Percentiles rank a stretch among this genome's conserved stretches.
phyloP scores from a whole-genome alignment of 2,888 invertebrate genomes.

The Watsonalla binaria region DNA sequence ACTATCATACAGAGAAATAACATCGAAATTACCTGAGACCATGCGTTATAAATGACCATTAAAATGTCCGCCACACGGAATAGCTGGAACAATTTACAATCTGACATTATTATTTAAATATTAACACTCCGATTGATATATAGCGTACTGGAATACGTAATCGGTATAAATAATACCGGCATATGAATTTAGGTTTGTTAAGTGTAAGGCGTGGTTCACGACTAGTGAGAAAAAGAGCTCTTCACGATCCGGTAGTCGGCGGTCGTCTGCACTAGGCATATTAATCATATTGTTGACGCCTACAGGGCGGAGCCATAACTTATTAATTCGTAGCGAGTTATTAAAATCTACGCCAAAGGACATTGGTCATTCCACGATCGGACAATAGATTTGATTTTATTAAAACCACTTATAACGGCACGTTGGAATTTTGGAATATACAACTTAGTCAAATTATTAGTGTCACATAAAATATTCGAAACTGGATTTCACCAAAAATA shows the following conservation, averaged over 20 bases:
- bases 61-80: conserved; percentile 31
- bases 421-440: neutral
- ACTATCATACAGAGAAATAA: conserved; percentile 20
- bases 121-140: conserved; percentile 52
- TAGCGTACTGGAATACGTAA: conserved; percentile 38
- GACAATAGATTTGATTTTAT: conserved; percentile 5
- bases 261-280: conserved; percentile 59
- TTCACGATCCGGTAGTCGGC: conserved; percentile 65
- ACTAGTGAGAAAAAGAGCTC: conserved; percentile 41
- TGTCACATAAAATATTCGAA: neutral
- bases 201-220: conserved; percentile 44
- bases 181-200: conserved; percentile 46
- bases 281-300: conserved; percentile 73
- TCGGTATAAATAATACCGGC: conserved; percentile 54
- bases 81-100: conserved; percentile 44
- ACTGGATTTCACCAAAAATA: neutral
- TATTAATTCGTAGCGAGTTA: conserved; percentile 71
- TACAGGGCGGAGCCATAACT: conserved; percentile 65
- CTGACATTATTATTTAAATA: conserved; percentile 55
- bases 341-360: conserved; percentile 57
- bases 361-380: conserved; percentile 31
- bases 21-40: conserved; percentile 24
- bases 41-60: conserved; percentile 35
- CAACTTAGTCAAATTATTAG: neutral
- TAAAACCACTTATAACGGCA: conserved; percentile 1